Evolutionary conservation across 2,113 vertebrate genomes (phyloP), one percentile per base, ranked within the genome.

Genomic region (Cheilinus undulatus): DNA sequence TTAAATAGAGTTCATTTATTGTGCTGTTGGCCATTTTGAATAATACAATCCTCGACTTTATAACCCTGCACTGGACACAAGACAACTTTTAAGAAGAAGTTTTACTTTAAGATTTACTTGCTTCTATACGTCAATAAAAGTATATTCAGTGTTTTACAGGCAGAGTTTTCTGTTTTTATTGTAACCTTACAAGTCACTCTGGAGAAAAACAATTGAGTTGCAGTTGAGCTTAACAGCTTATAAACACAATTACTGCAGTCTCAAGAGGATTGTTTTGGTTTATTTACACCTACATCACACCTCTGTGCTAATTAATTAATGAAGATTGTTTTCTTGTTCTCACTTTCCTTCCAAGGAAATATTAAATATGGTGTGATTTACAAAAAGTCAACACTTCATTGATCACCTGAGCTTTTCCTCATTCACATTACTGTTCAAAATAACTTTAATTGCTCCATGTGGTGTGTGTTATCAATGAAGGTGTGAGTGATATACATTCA

Each of bases 381-480:
- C 68, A 70, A 28, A 73, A 60, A 57, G 66, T 59, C 58, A 57
- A 49, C 53, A 76, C 82, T 72, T 74, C 68, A 81, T 89, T 91
- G 89, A 93, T 86, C 91, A 57, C 85, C 69, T 84, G 86, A 84
- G 82, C 57, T 73, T 67, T 83, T 73, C 83, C 75, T 84, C 20
- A 23, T 62, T 80, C 87, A 91, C 80, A 91, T 80, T 87, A 76
- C 74, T 68, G 82, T 85, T 87, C 76, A 88, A 89, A 88, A 81
- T 69, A 81, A 89, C 82, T 85, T 67, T 89, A 90, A 91, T 90
- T 82, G 74, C 74, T 71, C 34, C 52, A 48, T n/a, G n/a, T 54
- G 67, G 86, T 82, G 80, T 72, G 50, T 49, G 82, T 87, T 92
- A 89, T 88, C 89, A 86, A 91, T 93, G 40, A 87, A 80, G 72